Evolutionary conservation across 2,888 invertebrate species (phyloP), one percentile per base, ranked within the genome.

Genomic region (Imbricaverruca yamaguchii): DNA sequence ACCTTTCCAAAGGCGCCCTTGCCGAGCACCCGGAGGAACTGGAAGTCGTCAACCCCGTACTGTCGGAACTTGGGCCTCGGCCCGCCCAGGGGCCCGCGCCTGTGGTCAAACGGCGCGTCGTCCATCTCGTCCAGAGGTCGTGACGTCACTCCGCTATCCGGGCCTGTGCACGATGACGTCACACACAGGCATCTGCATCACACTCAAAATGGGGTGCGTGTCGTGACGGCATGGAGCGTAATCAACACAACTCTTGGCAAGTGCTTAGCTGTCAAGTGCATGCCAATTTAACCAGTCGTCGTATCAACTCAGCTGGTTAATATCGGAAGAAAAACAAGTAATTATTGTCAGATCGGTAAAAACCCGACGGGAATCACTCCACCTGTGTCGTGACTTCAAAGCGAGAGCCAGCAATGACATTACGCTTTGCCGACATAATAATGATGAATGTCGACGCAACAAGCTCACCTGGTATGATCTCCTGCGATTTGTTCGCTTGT

Each of bases 1-100:
- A 77, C 97, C 91, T 99, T 99, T 87, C 98, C 99, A 88, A 98
- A 99, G 87, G 97, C 98, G 85, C 99, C 99, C 89, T 99, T 99
- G 81, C 99, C 99, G 81, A 99, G 90, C 81, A 99, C 97, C 89
- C 97, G 97, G 85, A 97, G 92, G 89, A 99, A 96, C 87, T 93
- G 93, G 89, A 99, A 99, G 88, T 99, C 97, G 86, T 95, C 94
- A 83, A 97, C 92, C 74, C 91, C 91, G 88, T 97, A 98, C 88
- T 97, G 97, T 2, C 81, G 82, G 80, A 82, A 83, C 78, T 83
- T 83, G 55, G 83, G 83, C 61, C 83, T 74, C 55, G 83, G 78
- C 4, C 78, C 78, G 3, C 78, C 78, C 2, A 78, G 78, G 6
- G 78, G 78, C 4, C 57, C 78, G 10, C 18, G 57, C 23, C 57